These are phyloP conservation scores for Siniperca chuatsi DNA, from an alignment of 2,113 vertebrate genomes.

Conservation along the genomic window DNA sequence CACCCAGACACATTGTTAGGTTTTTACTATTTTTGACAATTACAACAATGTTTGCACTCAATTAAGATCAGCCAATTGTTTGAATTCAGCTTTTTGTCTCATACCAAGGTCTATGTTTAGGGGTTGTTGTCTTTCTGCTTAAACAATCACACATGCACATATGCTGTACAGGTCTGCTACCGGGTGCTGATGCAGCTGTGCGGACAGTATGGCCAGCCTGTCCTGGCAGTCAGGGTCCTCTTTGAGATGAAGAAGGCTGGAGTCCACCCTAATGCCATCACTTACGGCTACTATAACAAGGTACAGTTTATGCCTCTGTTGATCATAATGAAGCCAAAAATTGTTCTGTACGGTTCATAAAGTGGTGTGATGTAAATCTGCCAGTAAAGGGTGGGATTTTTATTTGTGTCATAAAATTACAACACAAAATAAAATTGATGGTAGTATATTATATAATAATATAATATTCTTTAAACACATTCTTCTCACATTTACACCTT, in stretches of 20 bases:
- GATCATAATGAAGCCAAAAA: background rate
- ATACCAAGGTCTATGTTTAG: background rate
- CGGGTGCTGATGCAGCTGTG: constrained; percentile 98
- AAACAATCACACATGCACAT: background rate
- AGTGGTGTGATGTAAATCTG: background rate
- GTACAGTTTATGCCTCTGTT: constrained; percentile 66
- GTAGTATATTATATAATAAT: too few relatives aligned
- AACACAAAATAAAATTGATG: background rate
- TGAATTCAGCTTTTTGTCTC: background rate
- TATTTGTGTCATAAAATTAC: background rate
- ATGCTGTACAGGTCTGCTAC: constrained; percentile 91
- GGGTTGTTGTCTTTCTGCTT: background rate
- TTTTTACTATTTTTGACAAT: background rate
- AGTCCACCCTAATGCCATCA: constrained; percentile 96
- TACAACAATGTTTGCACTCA: background rate
- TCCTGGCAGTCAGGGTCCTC: constrained; percentile 94
- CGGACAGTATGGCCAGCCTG: constrained; percentile 96
- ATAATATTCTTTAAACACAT: background rate
- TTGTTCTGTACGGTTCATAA: background rate
- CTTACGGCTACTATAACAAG: constrained; percentile 99
- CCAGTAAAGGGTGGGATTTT: background rate
- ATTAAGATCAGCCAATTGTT: background rate
- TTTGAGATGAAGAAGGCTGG: constrained; percentile 99
- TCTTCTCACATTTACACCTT: background rate
- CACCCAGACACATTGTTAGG: background rate